Conservation (phyloP, 1,140 invertebrate genomes). For the Maconellicoccus hirsutus region DNA sequence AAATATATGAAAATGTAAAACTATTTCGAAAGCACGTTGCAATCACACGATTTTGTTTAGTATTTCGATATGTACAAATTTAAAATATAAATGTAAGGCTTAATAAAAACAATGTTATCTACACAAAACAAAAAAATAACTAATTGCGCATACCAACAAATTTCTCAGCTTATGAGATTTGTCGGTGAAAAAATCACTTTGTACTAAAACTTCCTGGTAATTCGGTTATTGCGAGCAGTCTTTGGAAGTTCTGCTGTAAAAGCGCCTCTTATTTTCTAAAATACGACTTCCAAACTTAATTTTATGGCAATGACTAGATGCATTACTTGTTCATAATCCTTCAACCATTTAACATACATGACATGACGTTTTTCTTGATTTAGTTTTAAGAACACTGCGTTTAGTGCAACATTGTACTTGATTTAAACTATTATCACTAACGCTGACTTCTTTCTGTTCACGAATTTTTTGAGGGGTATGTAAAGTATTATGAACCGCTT, state of each 20-base stretch:
- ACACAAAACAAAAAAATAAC: neutral
- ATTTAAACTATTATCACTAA: neutral
- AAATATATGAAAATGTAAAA: neutral
- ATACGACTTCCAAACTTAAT: neutral
- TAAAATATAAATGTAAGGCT: neutral
- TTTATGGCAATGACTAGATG: slow-evolving; percentile 11
- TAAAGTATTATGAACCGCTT: neutral
- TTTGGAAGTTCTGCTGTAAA: neutral
- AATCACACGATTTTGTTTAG: neutral
- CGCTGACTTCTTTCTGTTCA: neutral
- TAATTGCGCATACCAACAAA: neutral
- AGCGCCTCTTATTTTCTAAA: neutral
- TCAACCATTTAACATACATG: neutral
- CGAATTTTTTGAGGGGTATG: neutral
- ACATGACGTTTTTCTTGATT: neutral
- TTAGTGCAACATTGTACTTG: slow-evolving; percentile 1
- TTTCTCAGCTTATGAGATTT: too few species aligned
- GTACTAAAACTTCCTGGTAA: too few species aligned
- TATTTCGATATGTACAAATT: slow-evolving; percentile 6
- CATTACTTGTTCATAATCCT: neutral
- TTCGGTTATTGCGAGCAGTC: neutral
- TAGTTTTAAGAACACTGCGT: neutral
- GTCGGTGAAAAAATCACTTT: too few species aligned
- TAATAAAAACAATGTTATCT: neutral
- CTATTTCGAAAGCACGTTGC: neutral